A percentile compares a stretch with the other conserved stretches of the same genome.
These are phyloP conservation scores for Malacoraja senta DNA, from an alignment of 2,797 vertebrate species.

Conservation along the genomic window DNA sequence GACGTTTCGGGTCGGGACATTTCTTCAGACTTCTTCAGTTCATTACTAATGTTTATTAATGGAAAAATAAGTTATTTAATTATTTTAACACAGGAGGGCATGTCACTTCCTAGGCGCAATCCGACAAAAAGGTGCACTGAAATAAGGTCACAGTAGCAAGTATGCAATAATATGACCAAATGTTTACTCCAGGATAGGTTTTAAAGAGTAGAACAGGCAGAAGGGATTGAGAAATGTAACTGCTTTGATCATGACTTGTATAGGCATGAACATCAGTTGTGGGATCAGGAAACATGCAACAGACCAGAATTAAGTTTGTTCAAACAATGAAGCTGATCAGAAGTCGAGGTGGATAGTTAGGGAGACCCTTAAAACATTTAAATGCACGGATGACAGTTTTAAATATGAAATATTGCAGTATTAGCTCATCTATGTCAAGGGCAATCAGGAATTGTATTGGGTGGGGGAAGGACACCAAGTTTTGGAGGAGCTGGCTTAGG, in stretches of 20 bases:
- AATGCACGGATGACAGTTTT: neutral
- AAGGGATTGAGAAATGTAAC: neutral
- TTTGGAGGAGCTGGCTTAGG: neutral
- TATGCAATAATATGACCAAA: neutral
- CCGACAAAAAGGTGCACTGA: neutral
- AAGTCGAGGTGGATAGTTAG: too few relatives aligned
- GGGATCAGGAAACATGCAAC: neutral
- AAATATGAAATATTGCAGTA: neutral
- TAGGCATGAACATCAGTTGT: neutral
- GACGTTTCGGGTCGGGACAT: too few relatives aligned
- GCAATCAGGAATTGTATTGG: neutral
- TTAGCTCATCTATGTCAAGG: neutral
- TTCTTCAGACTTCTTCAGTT: too few relatives aligned
- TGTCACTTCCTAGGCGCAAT: neutral
- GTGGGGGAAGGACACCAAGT: neutral
- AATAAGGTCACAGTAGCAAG: neutral
- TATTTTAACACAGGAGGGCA: too few relatives aligned
- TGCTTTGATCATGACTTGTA: neutral
- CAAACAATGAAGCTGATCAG: too few relatives aligned
- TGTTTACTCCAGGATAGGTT: neutral
- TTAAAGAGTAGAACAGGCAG: neutral
- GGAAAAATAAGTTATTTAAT: too few relatives aligned
- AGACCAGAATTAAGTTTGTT: too few relatives aligned
- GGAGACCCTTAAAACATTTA: neutral
- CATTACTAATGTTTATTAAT: too few relatives aligned